These are phyloP conservation scores for Gobio gobio DNA, from an alignment of 2,113 vertebrate species.

Conservation along the genomic window DNA sequence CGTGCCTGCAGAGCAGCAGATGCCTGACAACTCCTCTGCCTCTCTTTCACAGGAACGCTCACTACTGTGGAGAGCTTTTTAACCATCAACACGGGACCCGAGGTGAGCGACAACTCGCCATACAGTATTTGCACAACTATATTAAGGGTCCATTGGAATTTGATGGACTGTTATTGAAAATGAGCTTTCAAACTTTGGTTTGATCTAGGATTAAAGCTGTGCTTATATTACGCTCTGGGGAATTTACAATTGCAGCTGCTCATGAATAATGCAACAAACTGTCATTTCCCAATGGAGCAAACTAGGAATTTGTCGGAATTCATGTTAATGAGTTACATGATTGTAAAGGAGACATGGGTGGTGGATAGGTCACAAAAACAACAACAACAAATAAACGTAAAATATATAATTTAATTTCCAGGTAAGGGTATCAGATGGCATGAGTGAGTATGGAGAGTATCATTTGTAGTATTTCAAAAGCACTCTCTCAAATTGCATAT, in stretches of 20 bases:
- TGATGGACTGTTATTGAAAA: background rate
- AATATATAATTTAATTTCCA: background rate
- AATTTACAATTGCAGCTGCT: constrained; percentile 16
- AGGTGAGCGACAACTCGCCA: constrained; percentile 73
- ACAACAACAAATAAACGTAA: too few species aligned
- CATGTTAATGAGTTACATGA: constrained; percentile 19
- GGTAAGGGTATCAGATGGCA: too few species aligned
- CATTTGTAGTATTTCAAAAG: background rate
- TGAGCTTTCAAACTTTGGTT: constrained; percentile 11
- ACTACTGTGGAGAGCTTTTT: constrained; percentile 88
- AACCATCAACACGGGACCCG: constrained; percentile 74
- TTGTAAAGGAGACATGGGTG: background rate
- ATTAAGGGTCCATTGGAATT: background rate
- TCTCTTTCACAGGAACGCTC: constrained; percentile 77
- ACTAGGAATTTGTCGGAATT: constrained; percentile 28
- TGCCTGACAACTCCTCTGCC: background rate
- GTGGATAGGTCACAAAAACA: too few species aligned
- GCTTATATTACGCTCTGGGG: constrained; percentile 1
- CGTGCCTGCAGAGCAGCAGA: constrained; percentile 30
- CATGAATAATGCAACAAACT: constrained; percentile 21
- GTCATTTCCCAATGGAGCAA: background rate
- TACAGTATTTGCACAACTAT: background rate
- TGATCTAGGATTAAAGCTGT: constrained; percentile 8
- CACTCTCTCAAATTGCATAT: background rate
- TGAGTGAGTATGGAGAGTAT: background rate